phyloP scores from a whole-genome alignment of 2,797 vertebrate species.

The Limosa lapponica region DNA sequence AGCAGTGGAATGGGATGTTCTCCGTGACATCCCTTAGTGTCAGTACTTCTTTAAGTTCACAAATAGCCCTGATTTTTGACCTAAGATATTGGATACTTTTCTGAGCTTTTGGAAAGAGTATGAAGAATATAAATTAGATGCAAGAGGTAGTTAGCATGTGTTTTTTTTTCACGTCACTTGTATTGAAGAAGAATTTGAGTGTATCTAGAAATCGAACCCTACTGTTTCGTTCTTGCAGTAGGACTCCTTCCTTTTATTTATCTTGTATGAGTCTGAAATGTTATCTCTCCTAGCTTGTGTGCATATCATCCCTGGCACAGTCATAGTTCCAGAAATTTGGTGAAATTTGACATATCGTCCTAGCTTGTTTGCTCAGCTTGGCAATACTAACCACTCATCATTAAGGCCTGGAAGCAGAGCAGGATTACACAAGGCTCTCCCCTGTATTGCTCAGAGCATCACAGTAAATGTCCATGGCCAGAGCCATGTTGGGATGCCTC shows the following conservation, averaged over 20 bases:
- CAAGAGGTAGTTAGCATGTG: neutral
- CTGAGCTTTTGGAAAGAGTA: neutral
- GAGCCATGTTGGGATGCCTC: accelerated
- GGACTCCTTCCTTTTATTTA: neutral
- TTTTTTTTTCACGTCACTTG: neutral
- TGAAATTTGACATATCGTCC: neutral
- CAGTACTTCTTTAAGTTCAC: neutral
- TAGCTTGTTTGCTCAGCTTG: neutral
- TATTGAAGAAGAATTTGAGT: neutral
- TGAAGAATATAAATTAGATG: neutral
- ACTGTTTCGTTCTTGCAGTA: neutral
- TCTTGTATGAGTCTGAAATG: neutral
- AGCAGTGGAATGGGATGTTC: neutral
- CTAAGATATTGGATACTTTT: neutral
- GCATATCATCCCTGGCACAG: neutral
- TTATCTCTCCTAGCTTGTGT: neutral
- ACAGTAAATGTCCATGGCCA: accelerated
- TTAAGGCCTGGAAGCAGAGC: neutral
- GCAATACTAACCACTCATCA: neutral
- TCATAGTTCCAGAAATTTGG: neutral
- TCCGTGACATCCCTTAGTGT: neutral
- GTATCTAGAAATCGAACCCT: neutral
- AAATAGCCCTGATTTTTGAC: neutral
- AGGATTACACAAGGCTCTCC: neutral
- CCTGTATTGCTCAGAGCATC: accelerated